A percentile compares a stretch with the other conserved stretches of the same genome.
These are phyloP conservation scores for Halisarca cf. caerulea DNA, from an alignment of 37 sponge, comb jelly and placozoan genomes.

Conservation along the genomic window DNA sequence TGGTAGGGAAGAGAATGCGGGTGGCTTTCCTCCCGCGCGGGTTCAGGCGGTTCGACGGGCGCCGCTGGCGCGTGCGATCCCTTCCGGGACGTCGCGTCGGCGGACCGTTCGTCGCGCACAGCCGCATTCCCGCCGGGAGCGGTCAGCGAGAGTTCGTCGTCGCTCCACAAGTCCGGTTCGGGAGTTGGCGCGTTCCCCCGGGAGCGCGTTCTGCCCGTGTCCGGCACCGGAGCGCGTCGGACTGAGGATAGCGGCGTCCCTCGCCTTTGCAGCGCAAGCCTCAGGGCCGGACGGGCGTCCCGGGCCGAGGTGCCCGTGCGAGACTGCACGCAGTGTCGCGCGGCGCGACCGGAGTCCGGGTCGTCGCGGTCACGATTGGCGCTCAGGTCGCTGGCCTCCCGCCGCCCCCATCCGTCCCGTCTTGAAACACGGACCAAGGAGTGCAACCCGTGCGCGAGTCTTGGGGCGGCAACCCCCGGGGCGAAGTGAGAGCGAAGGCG, in stretches of 20 bases:
- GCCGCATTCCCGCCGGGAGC: not conserved
- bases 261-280: constrained; percentile 27
- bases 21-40: not conserved
- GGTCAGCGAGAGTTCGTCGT: not conserved
- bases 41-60: constrained; percentile 8
- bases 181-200: not conserved
- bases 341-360: not conserved
- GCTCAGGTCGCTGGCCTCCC: constrained; percentile 21
- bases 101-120: constrained; percentile 14
- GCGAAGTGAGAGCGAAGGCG: constrained; percentile 68
- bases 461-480: constrained; percentile 61
- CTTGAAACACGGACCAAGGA: constrained; percentile 90
- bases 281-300: constrained; percentile 27
- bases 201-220: not conserved
- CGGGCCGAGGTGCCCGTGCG: not conserved
- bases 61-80: constrained; percentile 42
- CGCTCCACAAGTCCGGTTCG: not conserved
- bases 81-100: constrained; percentile 16
- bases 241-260: constrained; percentile 28
- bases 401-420: constrained; percentile 65
- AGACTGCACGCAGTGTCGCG: constrained; percentile 31
- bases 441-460: constrained; percentile 76
- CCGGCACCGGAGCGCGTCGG: not conserved
- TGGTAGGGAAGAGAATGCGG: constrained; percentile 60
- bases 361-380: constrained; percentile 44